Conservation (phyloP, 2,888 invertebrate species). For the Zaprionus bogoriensis region DNA sequence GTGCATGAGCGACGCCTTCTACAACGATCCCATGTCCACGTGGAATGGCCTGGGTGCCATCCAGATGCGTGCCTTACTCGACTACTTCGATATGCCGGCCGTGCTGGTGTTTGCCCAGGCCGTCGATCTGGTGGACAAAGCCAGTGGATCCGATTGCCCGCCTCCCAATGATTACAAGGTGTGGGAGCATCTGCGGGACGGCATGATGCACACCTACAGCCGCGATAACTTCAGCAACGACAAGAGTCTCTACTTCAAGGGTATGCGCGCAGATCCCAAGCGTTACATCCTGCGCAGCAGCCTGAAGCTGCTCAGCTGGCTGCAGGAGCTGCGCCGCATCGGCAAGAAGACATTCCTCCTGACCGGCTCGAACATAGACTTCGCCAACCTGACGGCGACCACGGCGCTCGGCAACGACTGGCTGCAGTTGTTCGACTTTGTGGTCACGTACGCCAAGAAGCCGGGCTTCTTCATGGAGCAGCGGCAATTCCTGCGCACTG, state of each 20-base stretch:
- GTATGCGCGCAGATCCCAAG: conserved; percentile 84
- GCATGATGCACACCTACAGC: conserved; percentile 85
- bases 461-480: conserved; percentile 88
- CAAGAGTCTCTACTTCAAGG: conserved; percentile 86
- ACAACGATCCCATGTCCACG: conserved; percentile 84
- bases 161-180: conserved; percentile 84
- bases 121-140: conserved; percentile 86
- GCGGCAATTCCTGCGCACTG: conserved; percentile 84
- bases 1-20: conserved; percentile 84
- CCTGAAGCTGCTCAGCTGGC: conserved; percentile 84
- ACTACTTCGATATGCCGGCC: conserved; percentile 89
- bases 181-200: conserved; percentile 87
- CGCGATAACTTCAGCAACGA: conserved; percentile 85
- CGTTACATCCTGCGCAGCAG: conserved; percentile 86
- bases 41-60: conserved; percentile 86
- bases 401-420: conserved; percentile 87
- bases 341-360: conserved; percentile 86
- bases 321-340: conserved; percentile 84
- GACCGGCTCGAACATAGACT: conserved; percentile 89
- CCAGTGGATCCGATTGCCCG: conserved; percentile 43
- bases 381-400: conserved; percentile 86
- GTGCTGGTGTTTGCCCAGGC: conserved; percentile 87
- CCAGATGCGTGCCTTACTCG: conserved; percentile 86
- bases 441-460: conserved; percentile 88
- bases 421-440: conserved; percentile 86